Evolutionary conservation across 2,888 invertebrate species (phyloP).

Genomic region (Agonopterix subpropinquella): DNA sequence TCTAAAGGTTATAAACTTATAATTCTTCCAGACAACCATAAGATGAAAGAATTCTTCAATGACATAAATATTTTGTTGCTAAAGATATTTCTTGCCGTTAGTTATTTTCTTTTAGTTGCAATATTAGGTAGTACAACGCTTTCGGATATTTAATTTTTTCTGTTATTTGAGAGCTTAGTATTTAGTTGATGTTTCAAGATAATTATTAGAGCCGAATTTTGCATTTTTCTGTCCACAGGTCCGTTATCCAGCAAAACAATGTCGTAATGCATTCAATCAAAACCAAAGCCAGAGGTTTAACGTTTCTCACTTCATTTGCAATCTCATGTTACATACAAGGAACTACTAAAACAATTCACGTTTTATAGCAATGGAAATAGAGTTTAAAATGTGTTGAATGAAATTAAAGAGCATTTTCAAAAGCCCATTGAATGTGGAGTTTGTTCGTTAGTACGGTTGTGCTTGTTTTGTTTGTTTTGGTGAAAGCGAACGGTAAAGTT

Average conservation of each 20-base stretch:
- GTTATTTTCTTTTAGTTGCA: no score
- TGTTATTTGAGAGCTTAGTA: no score
- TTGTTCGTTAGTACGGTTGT: neutral
- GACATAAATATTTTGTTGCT: no score
- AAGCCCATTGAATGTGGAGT: conserved; percentile 1
- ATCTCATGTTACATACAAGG: neutral
- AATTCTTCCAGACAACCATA: no score
- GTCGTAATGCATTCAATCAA: neutral
- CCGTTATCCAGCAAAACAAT: neutral
- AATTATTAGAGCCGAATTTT: no score
- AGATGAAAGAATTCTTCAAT: no score
- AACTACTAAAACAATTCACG: neutral
- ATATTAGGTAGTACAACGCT: no score
- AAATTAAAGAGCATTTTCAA: neutral
- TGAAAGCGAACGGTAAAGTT: conserved; percentile 1
- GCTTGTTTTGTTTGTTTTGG: conserved; percentile 1
- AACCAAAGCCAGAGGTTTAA: neutral
- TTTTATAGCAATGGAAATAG: neutral
- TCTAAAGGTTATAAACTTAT: no score
- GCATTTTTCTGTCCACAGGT: no score
- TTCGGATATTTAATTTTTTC: no score
- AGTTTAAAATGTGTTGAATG: neutral
- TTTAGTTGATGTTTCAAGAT: no score
- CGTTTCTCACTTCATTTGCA: neutral
- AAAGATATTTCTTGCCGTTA: no score